A percentile compares a stretch with the other conserved stretches of the same genome.
phyloP scores from a whole-genome alignment of 2,888 invertebrate species.

The Anagyrus pseudococci region DNA sequence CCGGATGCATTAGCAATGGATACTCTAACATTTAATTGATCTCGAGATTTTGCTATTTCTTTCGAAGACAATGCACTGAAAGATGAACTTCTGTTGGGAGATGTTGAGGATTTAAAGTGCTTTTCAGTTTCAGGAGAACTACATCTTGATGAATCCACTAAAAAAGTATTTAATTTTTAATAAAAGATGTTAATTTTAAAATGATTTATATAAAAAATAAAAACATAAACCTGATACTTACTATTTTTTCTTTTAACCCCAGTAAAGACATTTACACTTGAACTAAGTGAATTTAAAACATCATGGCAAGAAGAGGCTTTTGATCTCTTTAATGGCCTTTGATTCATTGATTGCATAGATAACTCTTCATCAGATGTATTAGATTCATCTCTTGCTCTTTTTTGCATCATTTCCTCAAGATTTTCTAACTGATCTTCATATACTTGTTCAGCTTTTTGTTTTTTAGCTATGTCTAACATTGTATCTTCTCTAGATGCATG shows the following conservation, averaged over 20 bases:
- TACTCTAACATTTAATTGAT: constrained; percentile 31
- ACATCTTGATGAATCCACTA: constrained; percentile 52
- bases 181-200: not conserved
- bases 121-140: constrained; percentile 56
- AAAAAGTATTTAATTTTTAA: constrained; percentile 28
- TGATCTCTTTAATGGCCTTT: constrained; percentile 54
- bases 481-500: constrained; percentile 58
- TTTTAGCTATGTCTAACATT: constrained; percentile 52
- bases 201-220: not conserved
- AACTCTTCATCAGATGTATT: constrained; percentile 39
- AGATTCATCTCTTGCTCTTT: constrained; percentile 54
- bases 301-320: constrained; percentile 58
- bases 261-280: constrained; percentile 51
- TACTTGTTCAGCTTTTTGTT: constrained; percentile 52
- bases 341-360: constrained; percentile 47
- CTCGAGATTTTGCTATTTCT: constrained; percentile 20
- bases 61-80: not conserved
- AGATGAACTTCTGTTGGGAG: constrained; percentile 26
- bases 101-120: constrained; percentile 53
- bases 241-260: constrained; percentile 58
- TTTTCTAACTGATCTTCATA: constrained; percentile 48
- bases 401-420: constrained; percentile 56
- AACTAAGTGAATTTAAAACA: constrained; percentile 57
- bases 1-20: constrained; percentile 9
- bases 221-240: constrained; percentile 42